These are phyloP conservation scores for Ondatra zibethicus DNA, from an alignment of 2,113 vertebrate species.

Conservation along the genomic window DNA sequence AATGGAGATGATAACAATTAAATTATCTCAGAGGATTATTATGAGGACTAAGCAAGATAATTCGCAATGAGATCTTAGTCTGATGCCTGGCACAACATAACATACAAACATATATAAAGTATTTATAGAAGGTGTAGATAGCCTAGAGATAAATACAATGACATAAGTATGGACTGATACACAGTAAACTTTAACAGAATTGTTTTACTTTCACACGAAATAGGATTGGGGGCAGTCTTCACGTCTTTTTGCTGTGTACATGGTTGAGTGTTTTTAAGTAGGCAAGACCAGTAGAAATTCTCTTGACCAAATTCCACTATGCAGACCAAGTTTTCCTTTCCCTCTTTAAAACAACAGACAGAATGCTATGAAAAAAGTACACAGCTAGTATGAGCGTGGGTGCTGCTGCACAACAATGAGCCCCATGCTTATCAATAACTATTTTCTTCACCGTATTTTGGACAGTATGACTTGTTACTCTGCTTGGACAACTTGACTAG, in stretches of 20 bases:
- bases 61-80: slow-evolving; percentile 27
- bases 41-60: slow-evolving; percentile 9
- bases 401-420: background rate
- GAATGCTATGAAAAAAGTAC: background rate
- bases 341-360: background rate
- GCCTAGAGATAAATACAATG: background rate
- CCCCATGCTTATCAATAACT: slow-evolving; percentile 6
- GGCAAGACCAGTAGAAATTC: background rate
- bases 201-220: too few relatives aligned
- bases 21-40: background rate
- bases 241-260: background rate
- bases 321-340: background rate
- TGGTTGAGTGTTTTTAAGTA: slow-evolving; percentile 8
- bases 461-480: background rate
- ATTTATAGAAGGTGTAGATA: background rate
- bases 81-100: background rate
- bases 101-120: background rate
- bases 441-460: slow-evolving; percentile 50
- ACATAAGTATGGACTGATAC: background rate
- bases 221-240: background rate
- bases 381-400: background rate
- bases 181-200: background rate
- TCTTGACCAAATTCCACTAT: slow-evolving; percentile 32
- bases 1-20: slow-evolving; percentile 5
- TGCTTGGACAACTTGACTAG: slow-evolving; percentile 15